Evolutionary conservation across 1,140 invertebrate genomes (phyloP).

Genomic region (Leptinotarsa lineolata): DNA sequence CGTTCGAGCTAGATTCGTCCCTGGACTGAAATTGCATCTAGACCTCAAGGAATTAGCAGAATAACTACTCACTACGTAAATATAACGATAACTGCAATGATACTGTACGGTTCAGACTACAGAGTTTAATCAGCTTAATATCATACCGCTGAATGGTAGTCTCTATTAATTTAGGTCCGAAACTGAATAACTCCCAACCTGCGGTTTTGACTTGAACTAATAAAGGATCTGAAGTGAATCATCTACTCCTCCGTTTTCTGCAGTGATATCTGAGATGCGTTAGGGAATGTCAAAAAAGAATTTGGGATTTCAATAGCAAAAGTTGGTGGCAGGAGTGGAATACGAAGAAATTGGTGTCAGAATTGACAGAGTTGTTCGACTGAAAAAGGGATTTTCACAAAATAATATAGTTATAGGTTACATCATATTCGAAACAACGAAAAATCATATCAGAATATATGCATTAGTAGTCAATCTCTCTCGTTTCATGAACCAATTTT

Average conservation of each 20-base stretch:
- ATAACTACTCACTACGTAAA: background rate
- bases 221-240: background rate
- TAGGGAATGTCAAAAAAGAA: no score
- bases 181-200: background rate
- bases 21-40: background rate
- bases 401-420: no score
- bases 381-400: no score
- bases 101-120: background rate
- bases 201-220: background rate
- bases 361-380: no score
- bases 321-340: background rate
- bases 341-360: background rate
- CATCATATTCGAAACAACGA: no score
- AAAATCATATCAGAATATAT: no score
- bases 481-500: no score
- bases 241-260: background rate
- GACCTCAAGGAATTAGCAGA: background rate
- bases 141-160: background rate
- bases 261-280: no score
- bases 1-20: background rate
- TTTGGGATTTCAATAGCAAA: no score
- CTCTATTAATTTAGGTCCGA: background rate
- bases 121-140: background rate
- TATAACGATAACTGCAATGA: background rate
- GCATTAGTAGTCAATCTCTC: no score